These are phyloP conservation scores for Aphelinus atriplicis DNA, from an alignment of 1,140 invertebrate genomes.

Conservation along the genomic window DNA sequence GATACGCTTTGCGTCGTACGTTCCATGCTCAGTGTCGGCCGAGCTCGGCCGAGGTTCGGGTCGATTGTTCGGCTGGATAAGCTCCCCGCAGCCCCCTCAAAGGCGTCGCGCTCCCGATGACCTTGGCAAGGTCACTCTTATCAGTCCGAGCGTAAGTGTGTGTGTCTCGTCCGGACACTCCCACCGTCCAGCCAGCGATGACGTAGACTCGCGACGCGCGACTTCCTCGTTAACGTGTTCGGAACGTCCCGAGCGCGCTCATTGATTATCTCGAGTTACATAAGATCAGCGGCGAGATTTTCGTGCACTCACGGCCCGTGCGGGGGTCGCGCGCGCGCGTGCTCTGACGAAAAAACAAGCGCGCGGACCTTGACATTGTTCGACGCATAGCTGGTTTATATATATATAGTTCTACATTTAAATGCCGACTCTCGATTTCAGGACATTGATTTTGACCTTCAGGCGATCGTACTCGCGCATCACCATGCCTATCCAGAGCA, in stretches of 20 bases:
- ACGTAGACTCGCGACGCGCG: background rate
- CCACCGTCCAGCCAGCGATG: too few relatives aligned
- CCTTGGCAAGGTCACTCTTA: slow-evolving; percentile 40
- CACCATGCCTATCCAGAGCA: slow-evolving; percentile 81
- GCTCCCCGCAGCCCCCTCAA: too few relatives aligned
- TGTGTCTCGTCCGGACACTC: too few relatives aligned
- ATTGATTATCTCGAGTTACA: slow-evolving; percentile 27
- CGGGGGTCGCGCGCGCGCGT: too few relatives aligned
- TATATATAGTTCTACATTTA: background rate
- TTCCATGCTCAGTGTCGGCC: too few relatives aligned
- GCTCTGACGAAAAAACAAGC: slow-evolving; percentile 10
- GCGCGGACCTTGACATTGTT: slow-evolving; percentile 26
- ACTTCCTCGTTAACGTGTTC: background rate
- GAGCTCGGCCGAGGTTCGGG: too few relatives aligned
- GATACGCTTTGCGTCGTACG: too few relatives aligned
- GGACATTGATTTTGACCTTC: slow-evolving; percentile 38
- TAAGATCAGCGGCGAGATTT: slow-evolving; percentile 1
- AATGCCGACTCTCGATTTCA: slow-evolving; percentile 2
- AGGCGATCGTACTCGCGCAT: slow-evolving; percentile 54
- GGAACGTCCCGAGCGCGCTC: background rate
- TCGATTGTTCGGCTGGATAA: too few relatives aligned
- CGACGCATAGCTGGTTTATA: too few relatives aligned
- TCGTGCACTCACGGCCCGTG: too few relatives aligned
- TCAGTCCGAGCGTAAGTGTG: slow-evolving; percentile 29
- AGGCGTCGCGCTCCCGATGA: slow-evolving; percentile 19